Evolutionary conservation across 2,888 invertebrate genomes (phyloP).

Genomic region (Heliconius aoede): DNA sequence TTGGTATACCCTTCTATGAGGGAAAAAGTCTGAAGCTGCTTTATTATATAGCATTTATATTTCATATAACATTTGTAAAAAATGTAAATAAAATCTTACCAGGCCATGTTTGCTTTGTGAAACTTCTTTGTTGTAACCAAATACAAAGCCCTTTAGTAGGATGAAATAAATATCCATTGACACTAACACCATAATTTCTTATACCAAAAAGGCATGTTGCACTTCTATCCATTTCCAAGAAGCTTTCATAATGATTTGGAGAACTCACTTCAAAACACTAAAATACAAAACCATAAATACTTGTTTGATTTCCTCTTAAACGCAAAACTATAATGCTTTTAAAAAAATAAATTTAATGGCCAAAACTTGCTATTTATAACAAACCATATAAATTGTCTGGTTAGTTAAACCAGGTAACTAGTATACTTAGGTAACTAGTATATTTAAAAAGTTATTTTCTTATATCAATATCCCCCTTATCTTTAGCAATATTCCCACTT

Average conservation of each 20-base stretch:
- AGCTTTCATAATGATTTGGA: slow-evolving; percentile 79
- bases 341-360: neutral
- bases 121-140: slow-evolving; percentile 96
- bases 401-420: too few species aligned
- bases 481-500: too few species aligned
- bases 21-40: too few species aligned
- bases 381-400: neutral
- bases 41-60: too few species aligned
- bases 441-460: neutral
- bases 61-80: neutral
- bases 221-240: slow-evolving; percentile 94
- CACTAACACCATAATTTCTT: slow-evolving; percentile 96
- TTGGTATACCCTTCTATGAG: too few species aligned
- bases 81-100: slow-evolving; percentile 70
- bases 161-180: slow-evolving; percentile 95
- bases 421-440: too few species aligned
- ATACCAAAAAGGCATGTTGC: slow-evolving; percentile 97
- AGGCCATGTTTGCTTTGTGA: slow-evolving; percentile 97
- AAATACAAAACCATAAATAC: slow-evolving; percentile 49
- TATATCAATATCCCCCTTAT: too few species aligned
- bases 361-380: neutral
- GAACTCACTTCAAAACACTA: slow-evolving; percentile 95
- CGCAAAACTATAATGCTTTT: neutral
- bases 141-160: slow-evolving; percentile 93
- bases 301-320: neutral